Percentiles rank a stretch among this genome's conserved stretches.
These are phyloP conservation scores for Tigriopus californicus DNA, from an alignment of 2,888 invertebrate species.

Conservation along the genomic window DNA sequence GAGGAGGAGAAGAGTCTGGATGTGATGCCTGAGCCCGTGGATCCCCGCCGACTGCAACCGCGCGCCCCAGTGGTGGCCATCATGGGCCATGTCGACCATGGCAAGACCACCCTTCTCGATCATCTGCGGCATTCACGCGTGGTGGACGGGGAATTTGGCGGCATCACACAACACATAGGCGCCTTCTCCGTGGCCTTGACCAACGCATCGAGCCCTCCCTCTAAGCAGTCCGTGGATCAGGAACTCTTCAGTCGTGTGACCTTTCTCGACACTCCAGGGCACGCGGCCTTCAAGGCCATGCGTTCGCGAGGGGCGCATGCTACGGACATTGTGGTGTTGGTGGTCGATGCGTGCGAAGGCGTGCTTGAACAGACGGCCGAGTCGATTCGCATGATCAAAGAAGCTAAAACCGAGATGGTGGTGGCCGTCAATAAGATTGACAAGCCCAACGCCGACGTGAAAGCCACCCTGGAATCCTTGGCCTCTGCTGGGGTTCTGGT, in stretches of 20 bases:
- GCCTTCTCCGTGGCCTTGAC: conserved; percentile 53
- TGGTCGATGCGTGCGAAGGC: conserved; percentile 96
- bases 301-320: conserved; percentile 75
- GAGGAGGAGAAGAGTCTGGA: background rate
- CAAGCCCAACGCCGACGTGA: conserved; percentile 70
- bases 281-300: conserved; percentile 92
- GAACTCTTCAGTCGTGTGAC: conserved; percentile 39
- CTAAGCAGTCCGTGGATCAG: background rate
- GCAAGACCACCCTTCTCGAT: conserved; percentile 91
- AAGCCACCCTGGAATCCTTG: conserved; percentile 25
- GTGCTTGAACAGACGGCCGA: conserved; percentile 95
- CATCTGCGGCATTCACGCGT: conserved; percentile 63
- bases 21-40: background rate
- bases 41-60: conserved; percentile 27
- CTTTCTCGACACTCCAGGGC: conserved; percentile 95
- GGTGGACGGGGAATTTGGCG: conserved; percentile 83
- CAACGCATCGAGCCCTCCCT: too few species aligned
- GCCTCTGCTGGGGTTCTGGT: conserved; percentile 30
- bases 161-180: conserved; percentile 97
- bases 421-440: conserved; percentile 98
- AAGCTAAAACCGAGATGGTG: conserved; percentile 57
- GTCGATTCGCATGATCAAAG: conserved; percentile 64
- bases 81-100: conserved; percentile 99
- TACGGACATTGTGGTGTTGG: conserved; percentile 87
- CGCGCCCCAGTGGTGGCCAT: conserved; percentile 89